These are phyloP conservation scores for Sphenopsis melanotis DNA, from an alignment of 2,797 vertebrate species.

Conservation along the genomic window DNA sequence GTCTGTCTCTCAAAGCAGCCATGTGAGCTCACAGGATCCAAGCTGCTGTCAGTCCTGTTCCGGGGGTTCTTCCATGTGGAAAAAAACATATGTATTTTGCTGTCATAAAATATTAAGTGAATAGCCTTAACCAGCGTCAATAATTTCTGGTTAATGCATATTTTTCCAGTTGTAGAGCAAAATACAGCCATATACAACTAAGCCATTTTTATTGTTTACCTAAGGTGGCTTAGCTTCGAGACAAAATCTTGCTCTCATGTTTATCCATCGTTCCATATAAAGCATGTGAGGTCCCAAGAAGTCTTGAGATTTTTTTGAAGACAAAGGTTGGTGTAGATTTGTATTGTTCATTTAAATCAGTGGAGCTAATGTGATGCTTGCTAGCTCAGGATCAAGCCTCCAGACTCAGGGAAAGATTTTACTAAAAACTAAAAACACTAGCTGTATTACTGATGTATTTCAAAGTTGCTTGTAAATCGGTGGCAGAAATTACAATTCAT, in stretches of 20 bases:
- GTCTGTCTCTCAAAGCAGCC: not conserved
- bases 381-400: not conserved
- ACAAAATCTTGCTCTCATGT: not conserved
- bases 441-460: not conserved
- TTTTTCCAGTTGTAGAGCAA: constrained; percentile 7
- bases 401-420: not conserved
- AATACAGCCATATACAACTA: not conserved
- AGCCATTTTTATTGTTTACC: not conserved
- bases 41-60: not conserved
- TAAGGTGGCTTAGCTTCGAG: not conserved
- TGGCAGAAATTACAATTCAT: not conserved
- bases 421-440: not conserved
- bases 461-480: not conserved
- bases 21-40: not conserved
- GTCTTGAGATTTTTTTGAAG: not conserved
- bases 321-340: not conserved
- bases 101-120: not conserved
- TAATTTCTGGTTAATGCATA: not conserved
- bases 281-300: not conserved
- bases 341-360: not conserved
- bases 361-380: not conserved
- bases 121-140: not conserved
- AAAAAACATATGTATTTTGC: not conserved
- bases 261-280: not conserved
- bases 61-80: not conserved